Evolutionary conservation across 2,888 invertebrate genomes (phyloP).

Genomic region (Papilio protenor): DNA sequence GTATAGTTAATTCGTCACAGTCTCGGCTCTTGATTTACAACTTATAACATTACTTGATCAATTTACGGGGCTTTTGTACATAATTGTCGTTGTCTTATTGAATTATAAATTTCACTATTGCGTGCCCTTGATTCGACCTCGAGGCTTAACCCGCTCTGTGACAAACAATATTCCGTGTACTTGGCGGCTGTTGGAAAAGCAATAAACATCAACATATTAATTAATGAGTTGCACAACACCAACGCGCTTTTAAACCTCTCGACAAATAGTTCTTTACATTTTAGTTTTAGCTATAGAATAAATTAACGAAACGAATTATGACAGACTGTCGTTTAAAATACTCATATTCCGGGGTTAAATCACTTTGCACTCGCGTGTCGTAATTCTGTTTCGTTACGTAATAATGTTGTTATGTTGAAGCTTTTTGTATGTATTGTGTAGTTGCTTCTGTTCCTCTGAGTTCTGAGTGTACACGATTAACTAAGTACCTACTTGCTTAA

Average conservation of each 20-base stretch:
- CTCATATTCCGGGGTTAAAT: not conserved
- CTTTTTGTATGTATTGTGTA: constrained; percentile 1
- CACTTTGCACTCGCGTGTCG: not conserved
- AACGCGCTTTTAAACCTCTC: not conserved
- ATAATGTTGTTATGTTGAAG: not conserved
- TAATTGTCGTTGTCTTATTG: not conserved
- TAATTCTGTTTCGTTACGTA: constrained; percentile 5
- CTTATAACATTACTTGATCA: not conserved
- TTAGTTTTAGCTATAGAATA: constrained; percentile 29
- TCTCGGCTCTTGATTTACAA: not conserved
- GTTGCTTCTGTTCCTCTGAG: not conserved
- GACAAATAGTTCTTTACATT: constrained; percentile 5
- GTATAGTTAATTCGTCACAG: not conserved
- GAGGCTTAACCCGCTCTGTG: not conserved
- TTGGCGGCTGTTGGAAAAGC: not conserved
- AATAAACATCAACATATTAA: constrained; percentile 11
- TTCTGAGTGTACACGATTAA: not conserved
- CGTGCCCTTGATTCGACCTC: constrained; percentile 1
- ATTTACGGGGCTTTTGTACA: not conserved
- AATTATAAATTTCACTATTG: constrained; percentile 7
- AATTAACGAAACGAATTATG: constrained; percentile 27
- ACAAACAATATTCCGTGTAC: not conserved
- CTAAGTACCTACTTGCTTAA: not conserved
- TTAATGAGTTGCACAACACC: constrained; percentile 23
- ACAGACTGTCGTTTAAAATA: not conserved